Conservation (phyloP, 2,888 invertebrate species). For the Nomada ruficornis region DNA sequence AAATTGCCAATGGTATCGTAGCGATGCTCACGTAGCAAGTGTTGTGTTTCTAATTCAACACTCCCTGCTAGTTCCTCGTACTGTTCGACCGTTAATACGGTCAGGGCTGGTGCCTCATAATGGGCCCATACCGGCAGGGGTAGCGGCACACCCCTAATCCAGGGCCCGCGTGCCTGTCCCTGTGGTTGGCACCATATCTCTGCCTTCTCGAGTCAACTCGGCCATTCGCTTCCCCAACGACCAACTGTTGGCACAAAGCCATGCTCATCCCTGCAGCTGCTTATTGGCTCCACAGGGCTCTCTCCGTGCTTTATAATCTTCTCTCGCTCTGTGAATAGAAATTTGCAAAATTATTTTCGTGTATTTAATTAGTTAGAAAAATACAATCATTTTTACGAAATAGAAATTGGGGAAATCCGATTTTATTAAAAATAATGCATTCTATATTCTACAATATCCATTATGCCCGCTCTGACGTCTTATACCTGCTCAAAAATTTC, state of each 20-base stretch:
- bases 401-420: background rate
- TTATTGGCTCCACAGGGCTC: slow-evolving; percentile 85
- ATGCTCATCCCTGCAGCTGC: slow-evolving; percentile 86
- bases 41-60: slow-evolving; percentile 92
- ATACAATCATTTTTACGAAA: background rate
- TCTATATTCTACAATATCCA: background rate
- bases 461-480: too few relatives aligned
- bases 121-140: slow-evolving; percentile 91
- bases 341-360: background rate
- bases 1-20: slow-evolving; percentile 96
- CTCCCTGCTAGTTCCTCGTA: slow-evolving; percentile 93
- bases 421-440: background rate
- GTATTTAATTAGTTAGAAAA: background rate
- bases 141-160: slow-evolving; percentile 89
- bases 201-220: slow-evolving; percentile 96
- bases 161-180: slow-evolving; percentile 85
- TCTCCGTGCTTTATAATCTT: slow-evolving; percentile 83
- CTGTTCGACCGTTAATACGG: slow-evolving; percentile 86
- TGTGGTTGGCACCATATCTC: slow-evolving; percentile 85
- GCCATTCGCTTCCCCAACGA: slow-evolving; percentile 97
- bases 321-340: slow-evolving; percentile 81
- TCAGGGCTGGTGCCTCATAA: slow-evolving; percentile 85
- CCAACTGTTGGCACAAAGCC: slow-evolving; percentile 92
- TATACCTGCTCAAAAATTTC: too few relatives aligned
- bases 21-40: slow-evolving; percentile 92